A percentile compares a stretch with the other conserved stretches of the same genome.
Conservation (phyloP, 2,888 invertebrate species). For the Synanthedon formicaeformis region DNA sequence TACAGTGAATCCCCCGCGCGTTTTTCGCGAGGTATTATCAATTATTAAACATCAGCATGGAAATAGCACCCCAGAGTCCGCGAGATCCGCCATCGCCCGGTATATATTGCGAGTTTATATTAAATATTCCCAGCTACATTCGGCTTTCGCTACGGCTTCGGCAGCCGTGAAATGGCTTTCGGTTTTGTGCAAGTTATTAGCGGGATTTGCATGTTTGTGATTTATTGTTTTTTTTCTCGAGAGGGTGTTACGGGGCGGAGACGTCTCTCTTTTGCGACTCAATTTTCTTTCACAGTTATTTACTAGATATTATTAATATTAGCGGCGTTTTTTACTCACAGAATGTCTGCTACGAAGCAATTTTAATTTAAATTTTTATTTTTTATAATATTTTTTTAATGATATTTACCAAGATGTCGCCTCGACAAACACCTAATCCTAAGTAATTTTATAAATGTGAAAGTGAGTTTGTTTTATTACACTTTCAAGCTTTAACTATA, state of each 20-base stretch:
- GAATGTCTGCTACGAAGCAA: too few relatives aligned
- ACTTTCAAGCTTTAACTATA: too few relatives aligned
- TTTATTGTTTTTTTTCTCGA: slow-evolving; percentile 53
- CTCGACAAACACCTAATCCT: too few relatives aligned
- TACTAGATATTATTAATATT: not conserved
- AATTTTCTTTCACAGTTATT: not conserved
- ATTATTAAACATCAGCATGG: slow-evolving; percentile 71
- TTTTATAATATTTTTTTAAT: too few relatives aligned
- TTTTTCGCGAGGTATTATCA: slow-evolving; percentile 71
- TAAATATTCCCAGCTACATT: slow-evolving; percentile 63
- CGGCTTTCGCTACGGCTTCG: slow-evolving; percentile 12
- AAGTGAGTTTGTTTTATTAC: too few relatives aligned
- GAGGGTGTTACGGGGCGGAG: slow-evolving; percentile 9
- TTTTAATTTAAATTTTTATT: too few relatives aligned
- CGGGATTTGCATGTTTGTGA: slow-evolving; percentile 68
- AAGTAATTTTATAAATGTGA: too few relatives aligned
- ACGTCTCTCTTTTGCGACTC: slow-evolving; percentile 1
- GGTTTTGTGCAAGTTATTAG: slow-evolving; percentile 70
- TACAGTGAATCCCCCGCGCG: slow-evolving; percentile 38
- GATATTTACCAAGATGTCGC: too few relatives aligned
- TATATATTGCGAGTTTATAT: slow-evolving; percentile 57
- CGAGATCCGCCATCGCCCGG: slow-evolving; percentile 36
- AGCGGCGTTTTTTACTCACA: too few relatives aligned
- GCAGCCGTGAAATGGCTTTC: slow-evolving; percentile 65
- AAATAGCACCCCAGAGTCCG: slow-evolving; percentile 67